These are phyloP conservation scores for Amphiprion clarkii DNA, from an alignment of 2,797 vertebrate species.

Conservation along the genomic window DNA sequence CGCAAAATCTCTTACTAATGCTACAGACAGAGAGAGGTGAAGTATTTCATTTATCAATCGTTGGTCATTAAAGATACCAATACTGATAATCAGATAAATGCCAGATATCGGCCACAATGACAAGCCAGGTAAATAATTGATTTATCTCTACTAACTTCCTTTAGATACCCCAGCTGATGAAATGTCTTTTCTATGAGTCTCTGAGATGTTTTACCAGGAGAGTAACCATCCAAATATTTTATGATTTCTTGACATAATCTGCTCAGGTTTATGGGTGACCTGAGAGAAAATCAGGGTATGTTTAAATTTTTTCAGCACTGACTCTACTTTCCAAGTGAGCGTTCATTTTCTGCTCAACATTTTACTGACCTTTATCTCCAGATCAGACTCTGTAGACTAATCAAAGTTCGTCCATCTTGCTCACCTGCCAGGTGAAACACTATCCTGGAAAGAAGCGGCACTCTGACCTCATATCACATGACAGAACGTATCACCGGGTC, in stretches of 20 bases:
- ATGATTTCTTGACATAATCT: not conserved
- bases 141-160: no score
- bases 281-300: not conserved
- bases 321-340: not conserved
- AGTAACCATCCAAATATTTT: not conserved
- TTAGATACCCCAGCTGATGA: not conserved
- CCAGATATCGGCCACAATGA: no score
- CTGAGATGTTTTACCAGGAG: not conserved
- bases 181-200: not conserved
- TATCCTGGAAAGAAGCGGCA: conserved; percentile 98
- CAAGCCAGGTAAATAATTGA: no score
- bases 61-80: no score
- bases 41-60: no score
- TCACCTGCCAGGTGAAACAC: conserved; percentile 99
- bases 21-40: no score
- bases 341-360: no score
- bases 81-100: no score
- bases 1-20: no score
- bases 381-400: not conserved
- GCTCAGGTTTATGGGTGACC: not conserved
- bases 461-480: conserved; percentile 99
- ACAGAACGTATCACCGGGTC: not conserved
- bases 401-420: conserved; percentile 27
- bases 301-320: not conserved
- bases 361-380: not conserved